Evolutionary conservation across 2,888 invertebrate species (phyloP), one percentile per base, ranked within the genome.

Genomic region (Lasioglossum morio): DNA sequence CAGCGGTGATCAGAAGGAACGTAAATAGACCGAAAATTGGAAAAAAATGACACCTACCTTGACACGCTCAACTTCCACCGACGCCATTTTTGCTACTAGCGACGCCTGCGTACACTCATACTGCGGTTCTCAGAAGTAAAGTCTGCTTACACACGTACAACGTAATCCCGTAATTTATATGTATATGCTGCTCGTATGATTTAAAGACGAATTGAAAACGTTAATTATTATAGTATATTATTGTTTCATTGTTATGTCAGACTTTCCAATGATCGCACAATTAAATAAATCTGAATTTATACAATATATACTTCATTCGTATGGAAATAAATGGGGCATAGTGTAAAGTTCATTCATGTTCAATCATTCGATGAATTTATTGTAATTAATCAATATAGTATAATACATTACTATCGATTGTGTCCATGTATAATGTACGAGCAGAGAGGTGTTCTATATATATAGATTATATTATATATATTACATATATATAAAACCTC

Each of bases 11-110:
- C 34, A 69, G 23, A 27, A 60, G 10, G 14, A 40, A 43, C 14
- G 46, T 79, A 70, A 63, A 27, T 30, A 74, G 30, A 43, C 2
- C 48, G 16, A 63, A 86, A 80, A 73, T 79, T 40, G 53, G 80
- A 82, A 88, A 70, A 88, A 92, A 91, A 87, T 85, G 76, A 86
- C 80, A 92, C 93, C 89, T 89, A 95, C 95, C 94, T 95, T 95
- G 14, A 91, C 87, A 90, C 94, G 94, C 87, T 95, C 95, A 77
- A 95, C 94, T 46, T 95, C 95, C 37, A 94, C 94, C 92, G 96
- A 96, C 95, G 97, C 97, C 97, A 97, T 97, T 95, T 96, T 96
- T 96, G 94, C 77, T 84, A 76, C 73, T 73, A 87, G 70, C 85
- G 82, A 84, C 88, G 87, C 85, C 76, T 74, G 81, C 80, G 78